These are phyloP conservation scores for Drosophila birchii DNA, from an alignment of 2,888 invertebrate species.

Conservation along the genomic window DNA sequence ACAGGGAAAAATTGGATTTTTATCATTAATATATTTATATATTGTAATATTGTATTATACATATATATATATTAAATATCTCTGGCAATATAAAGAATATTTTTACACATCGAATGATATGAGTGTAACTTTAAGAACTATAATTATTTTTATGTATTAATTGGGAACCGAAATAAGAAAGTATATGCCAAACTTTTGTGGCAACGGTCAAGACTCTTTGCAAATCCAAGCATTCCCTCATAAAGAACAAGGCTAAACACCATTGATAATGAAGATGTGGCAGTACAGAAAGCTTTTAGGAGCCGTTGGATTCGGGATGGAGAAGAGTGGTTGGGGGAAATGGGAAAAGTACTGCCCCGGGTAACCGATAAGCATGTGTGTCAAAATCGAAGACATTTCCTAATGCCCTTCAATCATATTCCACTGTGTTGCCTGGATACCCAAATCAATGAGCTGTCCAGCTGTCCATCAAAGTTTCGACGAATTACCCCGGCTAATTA, in stretches of 20 bases:
- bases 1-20: not conserved
- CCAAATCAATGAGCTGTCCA: slow-evolving; percentile 29
- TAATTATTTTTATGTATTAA: not conserved
- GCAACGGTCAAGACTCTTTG: not conserved
- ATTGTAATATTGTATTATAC: not conserved
- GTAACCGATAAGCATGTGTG: slow-evolving; percentile 14
- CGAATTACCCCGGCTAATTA: slow-evolving; percentile 24
- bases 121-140: no score
- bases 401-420: slow-evolving; percentile 28
- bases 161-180: not conserved
- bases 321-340: not conserved
- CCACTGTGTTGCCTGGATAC: slow-evolving; percentile 9
- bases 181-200: not conserved
- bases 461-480: slow-evolving; percentile 36
- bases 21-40: no score
- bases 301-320: not conserved
- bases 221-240: not conserved
- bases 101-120: no score
- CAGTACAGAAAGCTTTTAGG: slow-evolving; percentile 14
- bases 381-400: slow-evolving; percentile 20
- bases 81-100: no score
- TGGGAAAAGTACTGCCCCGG: slow-evolving; percentile 4
- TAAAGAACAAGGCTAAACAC: not conserved
- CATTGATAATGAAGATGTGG: slow-evolving; percentile 9
- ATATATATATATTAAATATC: not conserved